These are phyloP conservation scores for Potamarius usumacintae DNA, from an alignment of 2,113 vertebrate genomes.

Conservation along the genomic window DNA sequence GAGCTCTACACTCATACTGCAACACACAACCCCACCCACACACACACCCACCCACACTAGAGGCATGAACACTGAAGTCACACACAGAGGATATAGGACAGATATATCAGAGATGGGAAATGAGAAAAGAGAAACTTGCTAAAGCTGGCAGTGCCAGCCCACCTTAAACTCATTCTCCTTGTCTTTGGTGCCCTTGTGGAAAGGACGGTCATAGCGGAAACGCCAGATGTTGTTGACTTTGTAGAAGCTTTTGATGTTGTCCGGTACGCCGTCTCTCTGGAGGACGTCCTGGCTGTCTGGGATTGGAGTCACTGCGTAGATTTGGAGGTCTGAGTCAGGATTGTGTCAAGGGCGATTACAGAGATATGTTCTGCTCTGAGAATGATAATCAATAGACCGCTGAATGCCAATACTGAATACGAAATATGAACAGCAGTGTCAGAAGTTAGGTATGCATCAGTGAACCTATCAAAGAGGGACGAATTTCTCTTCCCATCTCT, in stretches of 20 bases:
- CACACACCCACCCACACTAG: background rate
- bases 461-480: background rate
- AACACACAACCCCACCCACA: slow-evolving; percentile 3
- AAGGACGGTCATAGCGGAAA: slow-evolving; percentile 94
- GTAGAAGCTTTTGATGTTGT: slow-evolving; percentile 99
- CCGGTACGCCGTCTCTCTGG: slow-evolving; percentile 92
- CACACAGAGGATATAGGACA: slow-evolving; percentile 1
- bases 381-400: slow-evolving; percentile 2
- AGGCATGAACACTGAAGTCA: slow-evolving; percentile 31
- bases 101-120: slow-evolving; percentile 1
- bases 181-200: slow-evolving; percentile 98
- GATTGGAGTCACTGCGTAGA: slow-evolving; percentile 96
- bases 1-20: slow-evolving; percentile 47
- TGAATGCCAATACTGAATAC: background rate
- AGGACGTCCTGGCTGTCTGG: slow-evolving; percentile 95
- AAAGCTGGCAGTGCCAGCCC: background rate
- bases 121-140: slow-evolving; percentile 21
- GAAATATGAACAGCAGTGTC: background rate
- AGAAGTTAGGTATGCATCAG: background rate
- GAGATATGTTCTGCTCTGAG: slow-evolving; percentile 18
- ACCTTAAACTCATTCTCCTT: slow-evolving; percentile 99
- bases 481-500: background rate
- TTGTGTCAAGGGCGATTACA: slow-evolving; percentile 25
- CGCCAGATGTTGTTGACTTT: slow-evolving; percentile 99
- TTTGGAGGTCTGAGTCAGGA: slow-evolving; percentile 85